Base-by-base conservation (phyloP, 1,140 invertebrate genomes). In the Tachypleus tridentatus region DNA sequence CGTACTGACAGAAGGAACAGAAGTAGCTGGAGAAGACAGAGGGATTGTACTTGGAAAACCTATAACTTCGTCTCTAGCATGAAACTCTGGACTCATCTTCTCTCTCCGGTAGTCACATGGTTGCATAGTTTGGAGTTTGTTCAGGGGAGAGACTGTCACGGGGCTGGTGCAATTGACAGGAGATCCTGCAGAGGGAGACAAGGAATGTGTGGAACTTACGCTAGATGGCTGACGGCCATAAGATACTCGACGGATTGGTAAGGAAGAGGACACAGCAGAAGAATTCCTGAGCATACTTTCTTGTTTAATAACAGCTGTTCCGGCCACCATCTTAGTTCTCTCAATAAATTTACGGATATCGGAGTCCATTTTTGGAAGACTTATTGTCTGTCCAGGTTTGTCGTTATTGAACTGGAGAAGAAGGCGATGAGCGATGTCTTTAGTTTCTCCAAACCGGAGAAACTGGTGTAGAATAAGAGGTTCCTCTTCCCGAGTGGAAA, bases 101-200 rank as follows among this genome's bases (percentile, higher is more conserved):
- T 54, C 53, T 7, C 73, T 91, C 29, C 91, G 83, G 74, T 90
- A 95, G 75, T 95, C 92, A 75, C 93, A 94, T 3, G 92, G 92
- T 75, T 95, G 91, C 92, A 97, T 95, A 71, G 86, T 94, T 77
- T 95, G 91, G 48, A 96, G 78, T 72, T 90, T 83, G 75, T 89
- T 93, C 51, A 96, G 79, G 3, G 93, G 89, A 5, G 90, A 91
- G 5, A 72, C 71, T 6, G 74, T 70, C 29, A 74, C 64, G 5
- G 77, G 77, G 63, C 74, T 77, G 48, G 73, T 72, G 64, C 67
- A 57, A 72, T 70, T 54, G 67, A 73, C 52, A 71, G 71, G 70
- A 48, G 70, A 65, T 53, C 62, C 59, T 49, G 66, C 60, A 7
- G 57, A 52, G 51, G 66, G 66, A 5, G 66, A 67, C 11, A 64